These are phyloP conservation scores for Callimorpha dominula DNA, from an alignment of 2,888 invertebrate species.

Conservation along the genomic window DNA sequence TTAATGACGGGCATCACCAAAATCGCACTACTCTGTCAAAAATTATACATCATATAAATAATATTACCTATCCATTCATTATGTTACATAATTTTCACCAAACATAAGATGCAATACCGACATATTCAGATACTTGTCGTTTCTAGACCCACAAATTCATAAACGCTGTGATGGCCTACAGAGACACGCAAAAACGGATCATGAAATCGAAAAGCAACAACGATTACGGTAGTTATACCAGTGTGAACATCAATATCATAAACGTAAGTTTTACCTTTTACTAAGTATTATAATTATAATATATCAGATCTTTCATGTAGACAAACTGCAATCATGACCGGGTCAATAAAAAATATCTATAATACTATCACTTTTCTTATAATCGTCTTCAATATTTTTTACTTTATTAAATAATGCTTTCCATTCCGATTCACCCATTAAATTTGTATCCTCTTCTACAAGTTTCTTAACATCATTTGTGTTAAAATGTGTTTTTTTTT, in stretches of 20 bases:
- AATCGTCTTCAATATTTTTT: too few relatives aligned
- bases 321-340: not conserved
- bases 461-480: too few relatives aligned
- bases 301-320: not conserved
- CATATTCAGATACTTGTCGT: not conserved
- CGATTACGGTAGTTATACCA: slow-evolving; percentile 59
- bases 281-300: too few relatives aligned
- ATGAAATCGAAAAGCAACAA: slow-evolving; percentile 35
- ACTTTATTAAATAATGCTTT: too few relatives aligned
- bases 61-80: not conserved
- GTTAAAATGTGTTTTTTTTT: too few relatives aligned
- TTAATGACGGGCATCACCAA: too few relatives aligned
- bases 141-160: slow-evolving; percentile 66
- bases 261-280: slow-evolving; percentile 50
- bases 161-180: slow-evolving; percentile 58
- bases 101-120: not conserved
- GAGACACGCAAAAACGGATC: slow-evolving; percentile 56
- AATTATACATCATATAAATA: too few relatives aligned
- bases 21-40: too few relatives aligned
- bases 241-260: slow-evolving; percentile 69
- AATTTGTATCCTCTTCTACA: too few relatives aligned
- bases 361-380: too few relatives aligned
- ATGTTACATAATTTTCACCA: not conserved
- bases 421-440: too few relatives aligned
- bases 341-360: too few relatives aligned